phyloP scores from a whole-genome alignment of 2,888 invertebrate genomes.

The Zaprionus obscuricornis region DNA sequence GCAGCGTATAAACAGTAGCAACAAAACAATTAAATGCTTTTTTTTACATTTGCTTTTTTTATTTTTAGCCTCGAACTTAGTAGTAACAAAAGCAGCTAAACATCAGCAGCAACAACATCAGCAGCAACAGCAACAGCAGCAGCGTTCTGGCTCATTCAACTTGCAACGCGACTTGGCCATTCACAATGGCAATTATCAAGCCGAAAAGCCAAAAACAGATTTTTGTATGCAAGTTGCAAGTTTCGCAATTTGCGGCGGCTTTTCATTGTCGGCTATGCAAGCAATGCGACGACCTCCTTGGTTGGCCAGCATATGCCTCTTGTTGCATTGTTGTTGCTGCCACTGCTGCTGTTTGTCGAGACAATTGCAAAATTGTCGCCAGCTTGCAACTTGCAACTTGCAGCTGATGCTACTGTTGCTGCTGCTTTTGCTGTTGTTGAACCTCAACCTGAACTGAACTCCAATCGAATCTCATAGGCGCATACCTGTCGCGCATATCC shows the following conservation, averaged over 20 bases:
- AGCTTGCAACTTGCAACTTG: constrained; percentile 42
- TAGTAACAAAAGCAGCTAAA: not conserved
- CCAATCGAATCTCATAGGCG: constrained; percentile 56
- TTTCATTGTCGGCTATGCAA: constrained; percentile 72
- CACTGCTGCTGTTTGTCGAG: constrained; percentile 34
- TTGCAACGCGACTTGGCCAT: not conserved
- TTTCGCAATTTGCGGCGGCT: constrained; percentile 66
- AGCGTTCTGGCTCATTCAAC: constrained; percentile 21
- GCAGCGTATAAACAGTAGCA: constrained; percentile 45
- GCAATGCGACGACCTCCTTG: constrained; percentile 72
- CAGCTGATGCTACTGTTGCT: constrained; percentile 27
- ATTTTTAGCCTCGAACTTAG: constrained; percentile 5
- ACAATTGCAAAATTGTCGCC: constrained; percentile 81
- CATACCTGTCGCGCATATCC: constrained; percentile 78
- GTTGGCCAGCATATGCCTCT: too few relatives aligned
- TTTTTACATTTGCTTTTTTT: constrained; percentile 9
- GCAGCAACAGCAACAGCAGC: too few relatives aligned
- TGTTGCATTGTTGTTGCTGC: not conserved
- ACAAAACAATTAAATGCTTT: constrained; percentile 67
- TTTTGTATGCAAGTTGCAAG: constrained; percentile 74
- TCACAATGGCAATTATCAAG: constrained; percentile 66
- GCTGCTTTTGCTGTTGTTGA: constrained; percentile 16
- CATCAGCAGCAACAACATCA: too few relatives aligned
- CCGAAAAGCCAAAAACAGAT: constrained; percentile 63
- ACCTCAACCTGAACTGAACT: not conserved